A percentile compares a stretch with the other conserved stretches of the same genome.
Conservation (phyloP, 2,113 vertebrate species). For the Mugil cephalus region DNA sequence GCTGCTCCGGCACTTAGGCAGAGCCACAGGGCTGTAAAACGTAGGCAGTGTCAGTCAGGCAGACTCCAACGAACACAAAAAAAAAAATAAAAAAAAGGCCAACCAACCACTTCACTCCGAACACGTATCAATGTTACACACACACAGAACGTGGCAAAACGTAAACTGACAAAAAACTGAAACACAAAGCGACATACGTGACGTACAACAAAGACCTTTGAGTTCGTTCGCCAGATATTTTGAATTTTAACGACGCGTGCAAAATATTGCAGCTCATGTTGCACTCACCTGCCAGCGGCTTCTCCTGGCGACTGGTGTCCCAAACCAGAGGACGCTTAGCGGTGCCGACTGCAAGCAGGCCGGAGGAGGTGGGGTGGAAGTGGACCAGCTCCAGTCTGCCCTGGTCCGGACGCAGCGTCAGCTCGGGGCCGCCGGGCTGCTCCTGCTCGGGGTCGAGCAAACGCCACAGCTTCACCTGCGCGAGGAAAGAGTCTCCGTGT, state of each 20-base stretch:
- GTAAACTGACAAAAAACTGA: slow-evolving; percentile 64
- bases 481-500: slow-evolving; percentile 5
- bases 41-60: slow-evolving; percentile 75
- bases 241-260: neutral
- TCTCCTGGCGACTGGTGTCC: slow-evolving; percentile 84
- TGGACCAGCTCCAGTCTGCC: slow-evolving; percentile 83
- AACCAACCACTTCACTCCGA: slow-evolving; percentile 46
- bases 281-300: slow-evolving; percentile 86
- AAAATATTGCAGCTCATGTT: neutral
- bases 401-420: slow-evolving; percentile 80
- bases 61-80: slow-evolving; percentile 31
- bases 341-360: slow-evolving; percentile 83
- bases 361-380: slow-evolving; percentile 90
- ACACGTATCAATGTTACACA: slow-evolving; percentile 53
- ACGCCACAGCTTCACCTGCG: slow-evolving; percentile 93
- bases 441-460: slow-evolving; percentile 77
- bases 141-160: slow-evolving; percentile 55
- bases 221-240: neutral
- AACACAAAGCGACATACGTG: slow-evolving; percentile 48
- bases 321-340: slow-evolving; percentile 84
- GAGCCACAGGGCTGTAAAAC: slow-evolving; percentile 82
- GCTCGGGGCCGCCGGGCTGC: slow-evolving; percentile 69
- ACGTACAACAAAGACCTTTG: slow-evolving; percentile 43
- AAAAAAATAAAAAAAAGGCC: slow-evolving; percentile 18
- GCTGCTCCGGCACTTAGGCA: slow-evolving; percentile 77